These are phyloP conservation scores for Dastarcus helophoroides DNA, from an alignment of 2,888 invertebrate species.

Conservation along the genomic window DNA sequence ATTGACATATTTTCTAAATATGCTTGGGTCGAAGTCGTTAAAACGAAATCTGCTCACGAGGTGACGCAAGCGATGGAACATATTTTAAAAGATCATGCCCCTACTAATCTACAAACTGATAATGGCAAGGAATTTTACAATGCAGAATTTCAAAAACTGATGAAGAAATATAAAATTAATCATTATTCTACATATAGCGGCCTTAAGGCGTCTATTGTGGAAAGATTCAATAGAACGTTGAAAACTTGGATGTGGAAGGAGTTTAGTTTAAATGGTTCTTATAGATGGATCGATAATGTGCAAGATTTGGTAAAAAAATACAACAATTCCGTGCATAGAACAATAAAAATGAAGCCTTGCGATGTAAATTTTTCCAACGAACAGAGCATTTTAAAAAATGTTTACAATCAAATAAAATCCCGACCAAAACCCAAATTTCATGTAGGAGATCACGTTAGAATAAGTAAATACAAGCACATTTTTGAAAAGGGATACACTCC, in stretches of 20 bases:
- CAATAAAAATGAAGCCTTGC: too few species aligned
- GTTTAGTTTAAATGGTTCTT: constrained; percentile 18
- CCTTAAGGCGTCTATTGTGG: constrained; percentile 15
- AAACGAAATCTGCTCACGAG: constrained; percentile 20
- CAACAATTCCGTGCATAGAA: too few species aligned
- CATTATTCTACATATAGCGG: constrained; percentile 14
- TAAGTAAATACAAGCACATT: too few species aligned
- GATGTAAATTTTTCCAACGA: too few species aligned
- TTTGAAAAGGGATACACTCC: too few species aligned
- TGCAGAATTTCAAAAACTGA: constrained; percentile 12
- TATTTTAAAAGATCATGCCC: constrained; percentile 6
- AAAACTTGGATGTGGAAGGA: constrained; percentile 18
- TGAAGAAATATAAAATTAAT: constrained; percentile 11
- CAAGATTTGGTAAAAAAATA: constrained; percentile 13
- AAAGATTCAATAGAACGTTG: constrained; percentile 17
- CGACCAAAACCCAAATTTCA: too few species aligned
- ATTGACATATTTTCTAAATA: constrained; percentile 2
- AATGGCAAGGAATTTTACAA: constrained; percentile 18
- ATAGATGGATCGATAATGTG: constrained; percentile 19
- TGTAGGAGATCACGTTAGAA: too few species aligned
- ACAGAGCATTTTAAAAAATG: too few species aligned
- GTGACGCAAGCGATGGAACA: constrained; percentile 14
- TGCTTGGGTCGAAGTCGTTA: constrained; percentile 19
- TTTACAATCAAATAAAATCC: too few species aligned
- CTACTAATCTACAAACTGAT: constrained; percentile 10